phyloP scores from a whole-genome alignment of 2,113 vertebrate species.

The Rhombomys opimus region DNA sequence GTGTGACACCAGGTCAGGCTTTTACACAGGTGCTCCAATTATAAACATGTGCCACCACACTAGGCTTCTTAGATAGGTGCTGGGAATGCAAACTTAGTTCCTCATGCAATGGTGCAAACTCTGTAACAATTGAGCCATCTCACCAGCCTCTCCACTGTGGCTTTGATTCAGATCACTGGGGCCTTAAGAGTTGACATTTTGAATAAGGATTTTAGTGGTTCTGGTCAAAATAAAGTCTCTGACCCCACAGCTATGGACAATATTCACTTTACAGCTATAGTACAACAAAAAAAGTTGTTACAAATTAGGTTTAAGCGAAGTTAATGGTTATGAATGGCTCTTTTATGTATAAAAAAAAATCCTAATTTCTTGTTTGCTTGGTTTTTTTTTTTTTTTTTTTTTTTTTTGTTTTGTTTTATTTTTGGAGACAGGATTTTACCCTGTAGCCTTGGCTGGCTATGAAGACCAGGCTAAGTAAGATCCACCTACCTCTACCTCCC shows the following conservation, averaged over 20 bases:
- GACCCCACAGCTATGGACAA: slow-evolving; percentile 1
- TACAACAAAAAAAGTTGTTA: background rate
- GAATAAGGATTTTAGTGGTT: slow-evolving; percentile 30
- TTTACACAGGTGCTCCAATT: too few species aligned
- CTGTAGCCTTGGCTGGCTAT: background rate
- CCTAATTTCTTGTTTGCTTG: background rate
- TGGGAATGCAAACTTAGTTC: background rate
- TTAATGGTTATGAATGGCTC: background rate
- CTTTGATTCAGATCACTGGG: background rate
- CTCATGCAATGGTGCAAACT: background rate
- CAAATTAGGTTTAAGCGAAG: slow-evolving; percentile 17
- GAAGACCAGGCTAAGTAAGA: background rate
- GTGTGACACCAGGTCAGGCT: background rate
- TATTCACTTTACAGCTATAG: background rate
- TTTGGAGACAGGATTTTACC: background rate
- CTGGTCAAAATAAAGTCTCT: background rate
- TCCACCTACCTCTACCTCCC: background rate
- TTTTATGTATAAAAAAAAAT: slow-evolving; percentile 15
- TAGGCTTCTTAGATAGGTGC: background rate
- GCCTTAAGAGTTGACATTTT: background rate
- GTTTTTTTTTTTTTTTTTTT: background rate
- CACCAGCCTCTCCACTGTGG: background rate
- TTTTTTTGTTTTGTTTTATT: background rate
- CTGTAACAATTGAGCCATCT: background rate
- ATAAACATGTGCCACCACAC: background rate